Base-by-base conservation (phyloP, 2,888 invertebrate genomes). In the Biston stratarius region DNA sequence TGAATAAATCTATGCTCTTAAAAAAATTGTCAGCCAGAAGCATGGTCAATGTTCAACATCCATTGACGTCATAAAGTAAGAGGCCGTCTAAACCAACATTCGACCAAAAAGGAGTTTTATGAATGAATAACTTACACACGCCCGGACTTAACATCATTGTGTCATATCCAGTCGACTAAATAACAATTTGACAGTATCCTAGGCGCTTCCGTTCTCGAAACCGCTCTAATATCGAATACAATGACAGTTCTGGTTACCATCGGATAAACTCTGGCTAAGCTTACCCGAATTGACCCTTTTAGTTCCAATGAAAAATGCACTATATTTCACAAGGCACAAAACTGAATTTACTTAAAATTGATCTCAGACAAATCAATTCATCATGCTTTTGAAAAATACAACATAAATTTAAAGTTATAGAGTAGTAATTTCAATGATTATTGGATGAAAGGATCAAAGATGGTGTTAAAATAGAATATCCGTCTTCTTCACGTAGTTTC, bases 201-300 rank as follows among this genome's bases (percentile, higher is more conserved):
- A 6, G 58, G 78, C 80, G 84, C 85, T 91, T 91, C 91, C 91
- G 89, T 83, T 88, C 83, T 73, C 86, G 70, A 72, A 73, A 74
- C 74, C 77, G 79, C 80, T 83, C 86, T 89, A 90, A 90, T 84
- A 83, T 81, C 48, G 69, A 72, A 65, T 68, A 89, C 88, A 91
- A 89, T 89, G 82, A 81, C 77, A 78, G 60, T 82, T 84, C 81
- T 82, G 70, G 78, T 80, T 56, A 68, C 67, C 45, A 48, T 34
- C 44, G 63, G 60, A 64, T 63, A 33, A 80, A 80, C 77, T 72
- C 34, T 70, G 74, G 73, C 74, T 83, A 81, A 86, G 77, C 78
- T 74, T 78, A 77, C 69, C 77, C 73, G 64, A 74, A 73, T 69
- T 63, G 56, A 48, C 7, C 1, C 8, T 12, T 0, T 11, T 10